Conservation (phyloP, 1,140 invertebrate species). For the Habropoda laboriosa region DNA sequence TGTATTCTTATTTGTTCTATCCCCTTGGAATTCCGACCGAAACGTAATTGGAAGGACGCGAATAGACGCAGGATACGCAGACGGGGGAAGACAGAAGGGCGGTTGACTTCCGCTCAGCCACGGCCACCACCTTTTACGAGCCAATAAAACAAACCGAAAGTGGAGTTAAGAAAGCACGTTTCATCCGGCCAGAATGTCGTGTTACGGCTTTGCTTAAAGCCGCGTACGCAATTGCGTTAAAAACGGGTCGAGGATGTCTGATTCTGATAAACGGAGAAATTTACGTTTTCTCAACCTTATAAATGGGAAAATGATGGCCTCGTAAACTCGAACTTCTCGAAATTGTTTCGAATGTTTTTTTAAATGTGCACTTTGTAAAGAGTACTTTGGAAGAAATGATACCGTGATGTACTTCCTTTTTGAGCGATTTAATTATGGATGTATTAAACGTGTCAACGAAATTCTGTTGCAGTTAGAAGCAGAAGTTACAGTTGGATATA, state of each 20-base stretch:
- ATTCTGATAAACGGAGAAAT: neutral
- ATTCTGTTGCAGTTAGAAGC: too few relatives aligned
- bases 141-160: slow-evolving; percentile 68
- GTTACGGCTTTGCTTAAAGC: slow-evolving; percentile 20
- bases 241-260: slow-evolving; percentile 13
- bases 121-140: slow-evolving; percentile 67
- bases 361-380: neutral
- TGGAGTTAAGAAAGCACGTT: neutral
- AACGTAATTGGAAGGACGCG: slow-evolving; percentile 42
- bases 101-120: slow-evolving; percentile 64
- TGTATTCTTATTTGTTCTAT: neutral
- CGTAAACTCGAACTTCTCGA: neutral
- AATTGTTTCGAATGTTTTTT: neutral
- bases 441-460: too few relatives aligned
- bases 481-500: too few relatives aligned
- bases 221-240: slow-evolving; percentile 37
- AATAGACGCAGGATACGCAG: slow-evolving; percentile 10
- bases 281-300: neutral
- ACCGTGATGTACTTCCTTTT: too few relatives aligned
- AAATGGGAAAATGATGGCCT: neutral
- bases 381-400: too few relatives aligned
- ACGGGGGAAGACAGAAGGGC: slow-evolving; percentile 26
- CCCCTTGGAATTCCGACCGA: slow-evolving; percentile 6
- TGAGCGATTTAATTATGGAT: too few relatives aligned
- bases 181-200: neutral